These are phyloP conservation scores for Alectura lathami DNA, from an alignment of 2,113 vertebrate genomes.

Conservation along the genomic window DNA sequence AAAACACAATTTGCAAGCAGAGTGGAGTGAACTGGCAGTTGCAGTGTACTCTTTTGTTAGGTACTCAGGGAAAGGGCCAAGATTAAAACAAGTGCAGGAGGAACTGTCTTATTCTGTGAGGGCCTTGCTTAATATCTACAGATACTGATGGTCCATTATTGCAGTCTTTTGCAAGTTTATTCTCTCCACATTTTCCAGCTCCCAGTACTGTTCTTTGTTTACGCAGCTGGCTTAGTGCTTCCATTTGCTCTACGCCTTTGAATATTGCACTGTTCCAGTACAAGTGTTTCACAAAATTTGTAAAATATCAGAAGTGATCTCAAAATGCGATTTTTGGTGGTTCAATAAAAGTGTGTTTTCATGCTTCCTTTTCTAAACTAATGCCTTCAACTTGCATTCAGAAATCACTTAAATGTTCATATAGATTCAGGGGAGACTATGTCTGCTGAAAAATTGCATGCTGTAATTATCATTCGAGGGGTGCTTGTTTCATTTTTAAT, in stretches of 20 bases:
- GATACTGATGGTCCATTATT: neutral
- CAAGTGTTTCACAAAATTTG: neutral
- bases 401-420: neutral
- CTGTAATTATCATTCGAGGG: neutral
- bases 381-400: neutral
- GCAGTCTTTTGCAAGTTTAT: neutral
- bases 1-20: neutral
- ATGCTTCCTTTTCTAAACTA: neutral
- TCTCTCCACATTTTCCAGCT: neutral
- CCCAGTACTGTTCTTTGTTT: neutral
- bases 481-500: neutral
- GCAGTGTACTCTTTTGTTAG: neutral
- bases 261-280: neutral
- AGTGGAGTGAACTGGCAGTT: neutral
- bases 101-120: neutral
- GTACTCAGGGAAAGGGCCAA: neutral
- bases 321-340: neutral
- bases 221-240: neutral
- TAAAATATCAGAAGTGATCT: neutral
- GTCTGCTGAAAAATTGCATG: neutral
- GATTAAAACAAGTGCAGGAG: neutral
- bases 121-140: neutral
- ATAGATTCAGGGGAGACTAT: neutral
- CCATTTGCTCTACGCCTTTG: neutral
- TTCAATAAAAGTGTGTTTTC: neutral